Base-by-base conservation (phyloP, 2,888 invertebrate species). In the Drosophila nr. perissopoda region DNA sequence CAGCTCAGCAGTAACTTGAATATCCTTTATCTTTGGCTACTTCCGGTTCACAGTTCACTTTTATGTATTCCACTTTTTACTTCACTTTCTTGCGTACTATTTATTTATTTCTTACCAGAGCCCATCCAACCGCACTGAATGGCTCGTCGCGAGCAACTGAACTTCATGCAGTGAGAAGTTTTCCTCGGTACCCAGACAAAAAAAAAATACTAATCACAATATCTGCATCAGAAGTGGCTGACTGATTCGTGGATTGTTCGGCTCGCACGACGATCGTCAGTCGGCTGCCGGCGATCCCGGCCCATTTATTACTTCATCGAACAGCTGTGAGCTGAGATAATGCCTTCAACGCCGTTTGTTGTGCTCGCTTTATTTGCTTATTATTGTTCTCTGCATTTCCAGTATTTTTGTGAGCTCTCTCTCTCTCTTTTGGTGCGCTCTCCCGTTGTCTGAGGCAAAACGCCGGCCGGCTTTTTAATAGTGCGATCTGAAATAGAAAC, bases 61-160 rank as follows among this genome's bases (percentile, higher is more conserved):
- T 76, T 78, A 77, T 83, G 77, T 75, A 82, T 78, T 84, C 72
- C 78, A 82, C 82, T 84, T 54, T 78, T 79, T 78, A 69, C 83
- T 80, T 80, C 67, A 60, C 70, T 78, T 80, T 74, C 45, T 66
- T 56, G 68, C 58, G 66, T 52, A 58, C 13, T 8, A 36, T 29
- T 36, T 56, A 65, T 76, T 77, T 64, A 69, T 69, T 68, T 69
- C 21, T 78, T 76, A 73, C 64, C 69, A 74, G 84, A 85, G 87
- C 82, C 80, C 80, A 87, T 89, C 91, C 92, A 92, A 92, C 93
- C 92, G 91, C 90, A 91, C 91, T 90, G 91, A 89, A 92, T 88
- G 92, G 88, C 91, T 90, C 91, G 89, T 90, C 90, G 87, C 89
- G 89, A 91, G 89, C 90, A 91, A 93, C 93, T 93, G 90, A 93